A percentile compares a stretch with the other conserved stretches of the same genome.
These are phyloP conservation scores for Ceratoteleas bidentatus DNA, from an alignment of 1,140 invertebrate species.

Conservation along the genomic window DNA sequence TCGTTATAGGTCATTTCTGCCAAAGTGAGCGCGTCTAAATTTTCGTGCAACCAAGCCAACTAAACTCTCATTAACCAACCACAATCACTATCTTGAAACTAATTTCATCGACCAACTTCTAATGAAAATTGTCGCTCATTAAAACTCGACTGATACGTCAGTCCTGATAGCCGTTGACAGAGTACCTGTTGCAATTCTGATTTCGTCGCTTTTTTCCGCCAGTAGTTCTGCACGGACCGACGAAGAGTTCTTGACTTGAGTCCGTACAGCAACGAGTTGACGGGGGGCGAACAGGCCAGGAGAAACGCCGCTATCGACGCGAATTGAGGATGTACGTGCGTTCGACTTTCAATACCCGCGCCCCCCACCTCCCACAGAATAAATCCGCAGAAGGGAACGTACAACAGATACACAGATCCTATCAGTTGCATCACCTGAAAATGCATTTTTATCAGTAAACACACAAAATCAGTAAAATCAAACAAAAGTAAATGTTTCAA, in stretches of 20 bases:
- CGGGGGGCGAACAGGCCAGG: conserved; percentile 85
- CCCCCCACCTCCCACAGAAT: conserved; percentile 84
- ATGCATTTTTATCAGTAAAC: background rate
- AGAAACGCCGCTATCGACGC: conserved; percentile 84
- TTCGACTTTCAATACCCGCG: conserved; percentile 73
- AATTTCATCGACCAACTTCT: conserved; percentile 26
- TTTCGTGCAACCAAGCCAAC: conserved; percentile 1
- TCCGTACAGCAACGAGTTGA: conserved; percentile 90
- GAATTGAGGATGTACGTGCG: conserved; percentile 79
- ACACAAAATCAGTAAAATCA: too few relatives aligned
- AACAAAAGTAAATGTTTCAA: too few relatives aligned
- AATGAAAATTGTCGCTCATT: conserved; percentile 27
- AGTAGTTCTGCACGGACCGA: conserved; percentile 89
- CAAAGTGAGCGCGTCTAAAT: conserved; percentile 4
- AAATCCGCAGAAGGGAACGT: conserved; percentile 87
- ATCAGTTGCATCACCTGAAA: conserved; percentile 84
- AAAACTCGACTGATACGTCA: too few relatives aligned
- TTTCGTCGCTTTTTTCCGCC: conserved; percentile 90
- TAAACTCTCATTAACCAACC: conserved; percentile 10
- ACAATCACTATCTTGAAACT: conserved; percentile 24
- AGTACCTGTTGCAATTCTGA: conserved; percentile 87
- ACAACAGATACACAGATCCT: conserved; percentile 87
- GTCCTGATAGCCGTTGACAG: too few relatives aligned
- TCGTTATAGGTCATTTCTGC: background rate
- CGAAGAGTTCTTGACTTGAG: conserved; percentile 87